A percentile compares a stretch with the other conserved stretches of the same genome.
phyloP scores from a whole-genome alignment of 2,888 invertebrate genomes.

The Nasonia oneida region DNA sequence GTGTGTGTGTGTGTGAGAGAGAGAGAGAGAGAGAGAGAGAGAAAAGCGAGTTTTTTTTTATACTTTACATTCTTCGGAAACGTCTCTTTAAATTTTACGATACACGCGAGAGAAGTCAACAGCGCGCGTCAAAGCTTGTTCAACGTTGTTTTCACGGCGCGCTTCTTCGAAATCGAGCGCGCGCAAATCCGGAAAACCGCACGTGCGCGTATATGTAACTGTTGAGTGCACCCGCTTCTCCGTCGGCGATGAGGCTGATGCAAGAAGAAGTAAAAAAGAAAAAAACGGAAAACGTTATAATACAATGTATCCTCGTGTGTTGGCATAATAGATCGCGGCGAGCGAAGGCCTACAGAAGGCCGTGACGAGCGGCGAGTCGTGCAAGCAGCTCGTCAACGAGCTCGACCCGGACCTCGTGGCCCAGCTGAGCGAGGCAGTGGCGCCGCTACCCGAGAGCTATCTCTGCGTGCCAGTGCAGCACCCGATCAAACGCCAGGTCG shows the following conservation, averaged over 20 bases:
- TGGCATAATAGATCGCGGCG: conserved; percentile 4
- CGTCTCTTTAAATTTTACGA: no score
- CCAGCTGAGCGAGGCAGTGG: conserved; percentile 61
- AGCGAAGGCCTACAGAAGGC: conserved; percentile 55
- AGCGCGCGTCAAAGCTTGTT: no score
- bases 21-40: background rate
- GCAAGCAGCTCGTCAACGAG: conserved; percentile 63
- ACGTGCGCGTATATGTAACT: no score
- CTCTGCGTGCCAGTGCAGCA: conserved; percentile 74
- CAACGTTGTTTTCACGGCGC: no score
- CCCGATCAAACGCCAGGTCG: conserved; percentile 70
- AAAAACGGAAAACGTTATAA: background rate
- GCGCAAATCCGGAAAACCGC: no score
- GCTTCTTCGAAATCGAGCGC: no score
- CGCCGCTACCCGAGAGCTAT: conserved; percentile 67
- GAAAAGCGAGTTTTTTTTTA: background rate
- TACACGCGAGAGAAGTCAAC: no score
- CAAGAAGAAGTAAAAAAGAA: background rate
- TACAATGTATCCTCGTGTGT: background rate
- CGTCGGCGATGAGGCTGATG: background rate
- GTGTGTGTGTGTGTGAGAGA: no score
- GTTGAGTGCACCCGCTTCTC: no score
- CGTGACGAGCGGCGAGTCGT: conserved; percentile 64
- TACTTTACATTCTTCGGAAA: no score
- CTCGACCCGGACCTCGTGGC: conserved; percentile 70